A percentile compares a stretch with the other conserved stretches of the same genome.
phyloP scores from a whole-genome alignment of 2,797 vertebrate species.

The Vireo griseus region DNA sequence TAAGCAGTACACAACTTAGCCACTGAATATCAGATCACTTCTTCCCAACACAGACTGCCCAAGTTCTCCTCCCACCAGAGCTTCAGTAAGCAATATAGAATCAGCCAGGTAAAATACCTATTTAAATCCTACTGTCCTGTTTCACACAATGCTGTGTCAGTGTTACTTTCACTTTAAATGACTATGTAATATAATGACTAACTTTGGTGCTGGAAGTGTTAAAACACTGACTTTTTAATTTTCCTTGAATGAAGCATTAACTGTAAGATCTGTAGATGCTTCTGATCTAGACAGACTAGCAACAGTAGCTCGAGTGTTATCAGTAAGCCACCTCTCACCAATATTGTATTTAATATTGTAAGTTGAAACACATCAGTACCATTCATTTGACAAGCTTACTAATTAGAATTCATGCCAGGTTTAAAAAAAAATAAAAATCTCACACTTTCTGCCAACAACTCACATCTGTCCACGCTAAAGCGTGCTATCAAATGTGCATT shows the following conservation, averaged over 20 bases:
- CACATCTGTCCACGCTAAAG: not conserved
- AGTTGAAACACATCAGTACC: not conserved
- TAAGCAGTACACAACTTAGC: not conserved
- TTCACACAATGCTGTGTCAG: not conserved
- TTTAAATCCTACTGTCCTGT: not conserved
- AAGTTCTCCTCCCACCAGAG: not conserved
- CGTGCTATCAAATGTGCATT: rapidly evolving
- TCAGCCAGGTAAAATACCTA: not conserved
- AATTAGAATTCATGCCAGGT: not conserved
- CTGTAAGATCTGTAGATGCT: not conserved
- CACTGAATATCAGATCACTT: not conserved
- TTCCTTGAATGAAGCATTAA: not conserved
- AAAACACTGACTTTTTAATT: not conserved
- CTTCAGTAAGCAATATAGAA: not conserved
- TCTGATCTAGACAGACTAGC: not conserved
- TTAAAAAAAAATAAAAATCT: not conserved
- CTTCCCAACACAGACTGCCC: not conserved
- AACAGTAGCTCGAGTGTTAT: not conserved
- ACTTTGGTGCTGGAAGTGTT: not conserved
- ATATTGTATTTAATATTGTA: not conserved
- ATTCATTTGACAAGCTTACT: not conserved
- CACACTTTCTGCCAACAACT: not conserved
- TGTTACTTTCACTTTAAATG: not conserved
- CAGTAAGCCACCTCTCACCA: not conserved
- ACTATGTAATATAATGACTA: not conserved